Evolutionary conservation across 2,113 vertebrate species (phyloP).

Genomic region (Herpetotheres cachinnans): DNA sequence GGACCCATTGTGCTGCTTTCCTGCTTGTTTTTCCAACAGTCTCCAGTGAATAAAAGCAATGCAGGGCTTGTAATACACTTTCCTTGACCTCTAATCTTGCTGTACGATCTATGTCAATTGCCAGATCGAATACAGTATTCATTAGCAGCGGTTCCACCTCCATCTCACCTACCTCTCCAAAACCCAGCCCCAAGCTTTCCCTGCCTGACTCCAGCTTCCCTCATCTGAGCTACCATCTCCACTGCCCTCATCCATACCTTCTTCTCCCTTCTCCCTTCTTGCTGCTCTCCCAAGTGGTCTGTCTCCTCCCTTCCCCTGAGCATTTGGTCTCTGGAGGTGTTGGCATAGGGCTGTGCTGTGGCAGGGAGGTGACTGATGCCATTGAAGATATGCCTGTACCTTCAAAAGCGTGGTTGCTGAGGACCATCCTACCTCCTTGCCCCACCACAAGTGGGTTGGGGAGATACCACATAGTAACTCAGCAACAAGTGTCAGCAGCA

Average conservation of each 20-base stretch:
- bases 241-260: background rate
- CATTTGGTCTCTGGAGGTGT: background rate
- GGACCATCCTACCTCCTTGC: background rate
- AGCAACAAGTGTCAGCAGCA: background rate
- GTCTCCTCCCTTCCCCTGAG: background rate
- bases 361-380: background rate
- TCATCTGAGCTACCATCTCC: rapidly evolving
- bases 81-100: conserved; percentile 56
- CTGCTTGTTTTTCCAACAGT: conserved; percentile 62
- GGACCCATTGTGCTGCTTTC: conserved; percentile 60
- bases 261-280: background rate
- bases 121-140: conserved; percentile 9
- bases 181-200: background rate
- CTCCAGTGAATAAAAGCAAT: conserved; percentile 61
- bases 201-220: background rate
- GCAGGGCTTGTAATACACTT: conserved; percentile 34
- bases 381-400: background rate
- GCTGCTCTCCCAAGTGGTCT: background rate
- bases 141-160: background rate
- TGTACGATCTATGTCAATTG: background rate
- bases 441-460: rapidly evolving
- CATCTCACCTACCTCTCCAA: background rate
- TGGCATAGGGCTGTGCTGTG: background rate
- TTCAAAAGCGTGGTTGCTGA: background rate
- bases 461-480: background rate